Percentiles rank a stretch among this genome's conserved stretches.
These are phyloP conservation scores for Orthonyx spaldingii DNA, from an alignment of 2,113 vertebrate genomes.

Conservation along the genomic window DNA sequence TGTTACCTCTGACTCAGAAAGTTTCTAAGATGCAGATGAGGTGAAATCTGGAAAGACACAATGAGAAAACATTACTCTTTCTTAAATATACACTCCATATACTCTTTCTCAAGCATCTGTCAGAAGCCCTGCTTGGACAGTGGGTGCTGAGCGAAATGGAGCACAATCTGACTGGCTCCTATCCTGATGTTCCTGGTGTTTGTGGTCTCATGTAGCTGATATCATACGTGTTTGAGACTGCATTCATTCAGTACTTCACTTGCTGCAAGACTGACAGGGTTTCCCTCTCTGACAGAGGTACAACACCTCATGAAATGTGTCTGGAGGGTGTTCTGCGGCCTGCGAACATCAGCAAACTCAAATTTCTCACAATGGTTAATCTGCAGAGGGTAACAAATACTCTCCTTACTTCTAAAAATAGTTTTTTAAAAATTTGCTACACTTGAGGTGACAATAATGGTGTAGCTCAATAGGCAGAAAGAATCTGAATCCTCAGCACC, in stretches of 20 bases:
- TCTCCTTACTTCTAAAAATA: background rate
- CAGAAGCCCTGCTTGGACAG: background rate
- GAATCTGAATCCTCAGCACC: background rate
- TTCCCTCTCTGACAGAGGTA: background rate
- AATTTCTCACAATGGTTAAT: background rate
- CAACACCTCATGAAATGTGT: background rate
- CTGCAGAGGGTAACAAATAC: background rate
- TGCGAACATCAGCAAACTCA: background rate
- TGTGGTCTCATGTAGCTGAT: background rate
- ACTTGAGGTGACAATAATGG: background rate
- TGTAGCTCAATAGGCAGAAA: constrained; percentile 6
- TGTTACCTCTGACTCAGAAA: background rate
- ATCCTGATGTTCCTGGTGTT: background rate
- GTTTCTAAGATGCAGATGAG: background rate
- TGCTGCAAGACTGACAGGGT: background rate
- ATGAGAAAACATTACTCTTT: background rate
- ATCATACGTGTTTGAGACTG: background rate
- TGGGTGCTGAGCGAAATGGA: background rate
- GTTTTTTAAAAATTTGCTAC: background rate
- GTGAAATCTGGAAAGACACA: background rate
- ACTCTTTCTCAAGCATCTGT: background rate
- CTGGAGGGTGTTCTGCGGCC: background rate
- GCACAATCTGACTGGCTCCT: background rate
- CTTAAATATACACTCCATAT: too few relatives aligned
- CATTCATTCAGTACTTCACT: background rate